Conservation (phyloP, 2,113 vertebrate genomes). For the Columba janthina region DNA sequence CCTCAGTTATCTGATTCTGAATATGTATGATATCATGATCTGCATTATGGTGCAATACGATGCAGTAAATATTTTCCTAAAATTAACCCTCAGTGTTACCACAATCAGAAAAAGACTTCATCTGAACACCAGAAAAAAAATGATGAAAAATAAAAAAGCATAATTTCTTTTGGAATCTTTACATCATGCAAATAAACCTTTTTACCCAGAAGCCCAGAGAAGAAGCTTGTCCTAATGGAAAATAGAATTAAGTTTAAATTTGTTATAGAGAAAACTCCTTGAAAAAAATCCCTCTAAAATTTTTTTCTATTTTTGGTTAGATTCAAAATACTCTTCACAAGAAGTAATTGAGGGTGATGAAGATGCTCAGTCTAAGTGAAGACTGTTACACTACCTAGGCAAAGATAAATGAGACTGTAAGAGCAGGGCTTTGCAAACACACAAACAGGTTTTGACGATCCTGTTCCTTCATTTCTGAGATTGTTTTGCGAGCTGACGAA, state of each 20-base stretch:
- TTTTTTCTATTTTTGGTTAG: neutral
- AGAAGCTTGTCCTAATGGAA: neutral
- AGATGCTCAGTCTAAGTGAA: neutral
- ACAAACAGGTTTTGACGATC: neutral
- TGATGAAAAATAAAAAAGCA: too few relatives aligned
- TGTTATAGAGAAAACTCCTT: neutral
- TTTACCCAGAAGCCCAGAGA: neutral
- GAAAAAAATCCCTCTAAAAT: neutral
- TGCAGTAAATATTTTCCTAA: neutral
- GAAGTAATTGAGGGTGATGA: accelerated
- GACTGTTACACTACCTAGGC: neutral
- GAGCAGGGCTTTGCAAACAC: neutral
- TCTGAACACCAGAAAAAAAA: neutral
- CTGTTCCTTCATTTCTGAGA: neutral
- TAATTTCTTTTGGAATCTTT: neutral
- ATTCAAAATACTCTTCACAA: neutral
- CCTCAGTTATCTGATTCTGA: neutral
- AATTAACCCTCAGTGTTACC: neutral
- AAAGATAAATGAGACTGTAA: neutral
- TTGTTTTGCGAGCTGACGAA: neutral
- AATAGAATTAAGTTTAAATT: neutral
- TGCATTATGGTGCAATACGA: neutral
- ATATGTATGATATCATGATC: neutral
- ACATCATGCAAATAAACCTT: neutral
- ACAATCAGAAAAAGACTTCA: neutral